A percentile compares a stretch with the other conserved stretches of the same genome.
phyloP scores from a whole-genome alignment of 2,888 invertebrate species.

The Rotaria macrura region DNA sequence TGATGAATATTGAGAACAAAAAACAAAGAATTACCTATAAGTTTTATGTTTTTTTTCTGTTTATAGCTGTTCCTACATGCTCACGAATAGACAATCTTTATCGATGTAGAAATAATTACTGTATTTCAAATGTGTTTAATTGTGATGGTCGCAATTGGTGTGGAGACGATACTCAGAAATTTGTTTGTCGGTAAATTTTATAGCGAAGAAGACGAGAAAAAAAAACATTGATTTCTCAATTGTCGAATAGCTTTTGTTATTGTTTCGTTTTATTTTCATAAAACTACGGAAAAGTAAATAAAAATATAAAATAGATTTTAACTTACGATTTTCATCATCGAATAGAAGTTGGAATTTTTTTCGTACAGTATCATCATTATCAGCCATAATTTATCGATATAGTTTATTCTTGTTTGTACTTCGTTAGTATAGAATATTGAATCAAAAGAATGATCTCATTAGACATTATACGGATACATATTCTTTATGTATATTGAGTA shows the following conservation, averaged over 20 bases:
- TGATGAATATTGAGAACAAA: no score
- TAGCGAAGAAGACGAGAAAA: no score
- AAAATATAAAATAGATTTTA: background rate
- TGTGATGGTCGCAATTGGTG: constrained; percentile 2
- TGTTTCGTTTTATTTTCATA: background rate
- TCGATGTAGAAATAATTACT: background rate
- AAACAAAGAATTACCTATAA: no score
- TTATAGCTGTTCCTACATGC: background rate
- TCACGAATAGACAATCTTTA: background rate
- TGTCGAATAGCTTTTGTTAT: background rate
- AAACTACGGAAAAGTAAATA: background rate
- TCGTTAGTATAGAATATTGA: background rate
- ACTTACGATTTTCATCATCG: background rate
- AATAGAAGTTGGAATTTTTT: background rate
- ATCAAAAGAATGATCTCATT: background rate
- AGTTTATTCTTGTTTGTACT: background rate
- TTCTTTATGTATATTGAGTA: background rate
- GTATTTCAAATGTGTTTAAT: background rate
- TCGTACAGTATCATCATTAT: background rate
- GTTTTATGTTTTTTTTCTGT: no score
- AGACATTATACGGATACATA: background rate
- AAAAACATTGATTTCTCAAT: no score
- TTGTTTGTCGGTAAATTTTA: background rate
- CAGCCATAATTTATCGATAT: background rate
- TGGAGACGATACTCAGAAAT: background rate